Percentiles rank a stretch among this genome's conserved stretches.
These are phyloP conservation scores for Acridotheres tristis DNA, from an alignment of 2,797 vertebrate genomes.

Conservation along the genomic window DNA sequence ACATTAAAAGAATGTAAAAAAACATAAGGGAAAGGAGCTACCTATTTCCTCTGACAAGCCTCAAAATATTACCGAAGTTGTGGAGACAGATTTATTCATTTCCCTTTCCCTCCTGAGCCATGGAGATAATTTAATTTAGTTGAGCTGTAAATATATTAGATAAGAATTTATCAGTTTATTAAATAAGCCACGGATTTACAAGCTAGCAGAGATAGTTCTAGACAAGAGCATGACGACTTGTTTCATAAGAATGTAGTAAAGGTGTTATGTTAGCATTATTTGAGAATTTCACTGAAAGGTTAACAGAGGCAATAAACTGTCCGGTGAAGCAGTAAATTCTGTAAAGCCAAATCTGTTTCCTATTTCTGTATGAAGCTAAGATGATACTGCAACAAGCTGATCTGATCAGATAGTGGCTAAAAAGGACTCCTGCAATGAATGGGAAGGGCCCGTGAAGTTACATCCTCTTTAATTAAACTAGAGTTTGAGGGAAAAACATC, in stretches of 20 bases:
- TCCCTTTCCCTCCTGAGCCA: not conserved
- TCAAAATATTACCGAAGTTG: not conserved
- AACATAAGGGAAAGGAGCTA: not conserved
- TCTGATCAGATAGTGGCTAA: not conserved
- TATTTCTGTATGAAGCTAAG: not conserved
- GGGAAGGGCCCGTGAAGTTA: not conserved
- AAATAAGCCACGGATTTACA: not conserved
- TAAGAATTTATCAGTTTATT: not conserved
- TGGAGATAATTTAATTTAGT: not conserved
- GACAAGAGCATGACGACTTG: no score
- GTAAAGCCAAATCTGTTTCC: not conserved
- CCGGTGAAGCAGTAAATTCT: not conserved
- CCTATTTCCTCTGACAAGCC: not conserved
- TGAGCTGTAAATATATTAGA: not conserved
- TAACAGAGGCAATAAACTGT: not conserved
- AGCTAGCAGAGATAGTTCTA: not conserved
- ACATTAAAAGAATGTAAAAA: not conserved
- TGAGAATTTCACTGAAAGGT: not conserved
- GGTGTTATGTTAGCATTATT: rapidly evolving
- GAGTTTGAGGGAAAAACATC: not conserved
- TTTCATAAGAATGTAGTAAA: not conserved
- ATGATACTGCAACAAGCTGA: not conserved
- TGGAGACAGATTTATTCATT: not conserved
- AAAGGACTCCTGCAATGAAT: rapidly evolving
- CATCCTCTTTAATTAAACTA: not conserved